phyloP scores from a whole-genome alignment of 2,113 vertebrate species.

The Trinectes maculatus region DNA sequence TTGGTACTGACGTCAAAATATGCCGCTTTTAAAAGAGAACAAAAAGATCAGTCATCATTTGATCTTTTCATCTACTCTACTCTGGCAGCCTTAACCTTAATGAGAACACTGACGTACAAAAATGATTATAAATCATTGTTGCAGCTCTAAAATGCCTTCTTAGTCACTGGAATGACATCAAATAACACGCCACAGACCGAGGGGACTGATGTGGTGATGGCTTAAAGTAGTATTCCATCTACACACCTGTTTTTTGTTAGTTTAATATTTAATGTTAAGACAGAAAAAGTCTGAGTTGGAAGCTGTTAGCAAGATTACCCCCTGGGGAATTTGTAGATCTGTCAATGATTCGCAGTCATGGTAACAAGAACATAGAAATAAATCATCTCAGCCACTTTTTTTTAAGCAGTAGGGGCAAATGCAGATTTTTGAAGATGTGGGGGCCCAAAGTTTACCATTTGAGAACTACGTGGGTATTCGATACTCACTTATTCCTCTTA shows the following conservation, averaged over 20 bases:
- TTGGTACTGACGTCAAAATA: constrained; percentile 53
- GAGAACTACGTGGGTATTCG: constrained; percentile 34
- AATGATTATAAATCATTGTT: constrained; percentile 74
- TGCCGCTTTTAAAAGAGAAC: constrained; percentile 45
- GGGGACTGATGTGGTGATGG: constrained; percentile 58
- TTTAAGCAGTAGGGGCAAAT: constrained; percentile 30
- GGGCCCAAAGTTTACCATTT: constrained; percentile 22
- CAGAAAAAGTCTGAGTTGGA: constrained; percentile 63
- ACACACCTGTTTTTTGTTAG: constrained; percentile 78
- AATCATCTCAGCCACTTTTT: constrained; percentile 46
- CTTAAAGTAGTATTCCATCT: constrained; percentile 54
- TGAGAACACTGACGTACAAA: constrained; percentile 63
- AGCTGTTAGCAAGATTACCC: constrained; percentile 70
- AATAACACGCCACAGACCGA: constrained; percentile 55
- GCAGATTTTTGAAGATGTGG: constrained; percentile 13
- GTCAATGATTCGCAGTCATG: constrained; percentile 67
- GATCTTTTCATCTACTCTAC: constrained; percentile 32
- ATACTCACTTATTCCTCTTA: constrained; percentile 37
- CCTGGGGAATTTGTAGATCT: constrained; percentile 48
- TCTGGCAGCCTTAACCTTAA: constrained; percentile 18
- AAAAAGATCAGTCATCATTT: constrained; percentile 38
- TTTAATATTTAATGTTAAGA: constrained; percentile 64
- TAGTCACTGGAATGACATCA: constrained; percentile 71
- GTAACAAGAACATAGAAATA: constrained; percentile 61
- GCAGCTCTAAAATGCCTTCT: constrained; percentile 67